These are phyloP conservation scores for Eretmochelys imbricata DNA, from an alignment of 2,113 vertebrate species.

Conservation along the genomic window DNA sequence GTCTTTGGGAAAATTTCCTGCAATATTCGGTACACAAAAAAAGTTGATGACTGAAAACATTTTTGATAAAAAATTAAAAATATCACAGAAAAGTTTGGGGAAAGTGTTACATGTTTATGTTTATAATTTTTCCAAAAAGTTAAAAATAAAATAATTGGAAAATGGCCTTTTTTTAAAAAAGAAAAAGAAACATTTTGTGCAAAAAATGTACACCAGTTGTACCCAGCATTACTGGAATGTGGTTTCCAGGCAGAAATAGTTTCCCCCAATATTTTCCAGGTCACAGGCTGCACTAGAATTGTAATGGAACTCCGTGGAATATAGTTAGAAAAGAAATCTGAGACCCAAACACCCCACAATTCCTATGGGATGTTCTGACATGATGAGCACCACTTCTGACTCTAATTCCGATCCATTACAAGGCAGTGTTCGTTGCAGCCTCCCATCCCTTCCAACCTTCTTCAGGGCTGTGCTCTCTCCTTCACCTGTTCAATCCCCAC, in stretches of 20 bases:
- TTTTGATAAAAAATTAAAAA: not conserved
- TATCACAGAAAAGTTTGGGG: not conserved
- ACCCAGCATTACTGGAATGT: not conserved
- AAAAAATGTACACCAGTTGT: not conserved
- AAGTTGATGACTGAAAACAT: not conserved
- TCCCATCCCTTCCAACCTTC: not conserved
- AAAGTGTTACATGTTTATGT: not conserved
- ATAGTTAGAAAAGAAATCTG: slow-evolving; percentile 3
- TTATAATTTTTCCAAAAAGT: not conserved
- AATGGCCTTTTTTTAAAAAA: not conserved
- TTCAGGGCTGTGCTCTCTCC: not conserved
- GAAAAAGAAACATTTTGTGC: not conserved
- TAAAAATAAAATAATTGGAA: not conserved
- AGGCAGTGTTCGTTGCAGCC: not conserved
- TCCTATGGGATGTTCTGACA: not conserved
- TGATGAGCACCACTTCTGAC: not conserved
- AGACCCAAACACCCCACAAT: not conserved
- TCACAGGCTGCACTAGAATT: not conserved
- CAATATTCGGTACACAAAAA: not conserved
- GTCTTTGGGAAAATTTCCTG: not conserved
- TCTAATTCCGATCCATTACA: not conserved
- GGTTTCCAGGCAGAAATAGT: not conserved
- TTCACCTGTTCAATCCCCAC: not conserved
- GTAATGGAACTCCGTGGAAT: not conserved
- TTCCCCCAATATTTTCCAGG: not conserved